phyloP scores from a whole-genome alignment of 1,140 invertebrate species.

The Zaprionus davidi region DNA sequence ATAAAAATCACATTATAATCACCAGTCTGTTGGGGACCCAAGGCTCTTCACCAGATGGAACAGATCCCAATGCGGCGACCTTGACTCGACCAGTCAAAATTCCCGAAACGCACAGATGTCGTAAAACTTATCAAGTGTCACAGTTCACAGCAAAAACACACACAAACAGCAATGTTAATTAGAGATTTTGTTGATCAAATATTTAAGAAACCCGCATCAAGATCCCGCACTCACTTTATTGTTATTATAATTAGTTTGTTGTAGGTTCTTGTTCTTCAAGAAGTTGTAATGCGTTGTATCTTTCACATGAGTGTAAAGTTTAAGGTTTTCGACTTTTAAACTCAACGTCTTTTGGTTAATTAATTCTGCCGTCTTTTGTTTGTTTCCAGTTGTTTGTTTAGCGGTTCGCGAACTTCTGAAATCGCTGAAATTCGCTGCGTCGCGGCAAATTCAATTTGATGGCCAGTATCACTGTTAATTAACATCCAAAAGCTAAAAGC shows the following conservation, averaged over 20 bases:
- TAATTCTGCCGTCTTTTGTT: conserved; percentile 6
- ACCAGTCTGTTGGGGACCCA: conserved; percentile 31
- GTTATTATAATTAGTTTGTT: not conserved
- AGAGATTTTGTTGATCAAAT: conserved; percentile 15
- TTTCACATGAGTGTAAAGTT: conserved; percentile 9
- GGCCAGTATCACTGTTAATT: conserved; percentile 9
- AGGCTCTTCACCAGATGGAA: conserved; percentile 23
- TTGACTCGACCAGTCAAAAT: conserved; percentile 12
- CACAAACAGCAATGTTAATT: not conserved
- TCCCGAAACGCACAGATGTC: conserved; percentile 11
- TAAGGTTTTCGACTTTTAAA: conserved; percentile 24
- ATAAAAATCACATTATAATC: conserved; percentile 65
- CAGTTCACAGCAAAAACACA: conserved; percentile 1
- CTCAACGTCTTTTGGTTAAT: conserved; percentile 35
- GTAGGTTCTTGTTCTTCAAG: not conserved
- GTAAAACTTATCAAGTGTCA: conserved; percentile 21
- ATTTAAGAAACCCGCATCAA: conserved; percentile 1
- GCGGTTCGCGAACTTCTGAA: conserved; percentile 46
- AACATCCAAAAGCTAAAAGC: conserved; percentile 11
- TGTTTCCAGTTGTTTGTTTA: conserved; percentile 30
- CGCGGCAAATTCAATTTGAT: conserved; percentile 3
- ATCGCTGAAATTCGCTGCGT: conserved; percentile 5
- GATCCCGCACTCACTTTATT: not conserved
- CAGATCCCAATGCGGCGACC: conserved; percentile 38
- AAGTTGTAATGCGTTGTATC: not conserved